phyloP scores from a whole-genome alignment of 1,140 invertebrate species.

The Zaprionus africanus region DNA sequence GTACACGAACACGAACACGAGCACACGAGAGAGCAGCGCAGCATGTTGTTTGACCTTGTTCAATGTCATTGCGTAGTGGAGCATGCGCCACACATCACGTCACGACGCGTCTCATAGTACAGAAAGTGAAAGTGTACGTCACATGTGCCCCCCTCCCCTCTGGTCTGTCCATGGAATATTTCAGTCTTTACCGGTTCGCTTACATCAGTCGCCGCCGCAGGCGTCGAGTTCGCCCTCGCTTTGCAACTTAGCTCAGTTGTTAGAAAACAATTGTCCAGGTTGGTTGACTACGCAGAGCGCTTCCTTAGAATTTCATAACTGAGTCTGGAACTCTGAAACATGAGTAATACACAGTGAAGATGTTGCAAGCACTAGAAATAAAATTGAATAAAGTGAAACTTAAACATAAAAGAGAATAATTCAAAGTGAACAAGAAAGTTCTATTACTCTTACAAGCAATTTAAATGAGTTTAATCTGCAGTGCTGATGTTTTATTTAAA shows the following conservation, averaged over 20 bases:
- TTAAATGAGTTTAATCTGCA: no score
- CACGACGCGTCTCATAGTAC: conserved; percentile 3
- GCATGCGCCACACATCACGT: conserved; percentile 56
- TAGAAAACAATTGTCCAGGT: conserved; percentile 64
- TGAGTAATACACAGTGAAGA: background rate
- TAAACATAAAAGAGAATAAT: no score
- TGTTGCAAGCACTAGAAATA: background rate
- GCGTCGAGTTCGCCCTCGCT: background rate
- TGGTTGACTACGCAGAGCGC: conserved; percentile 21
- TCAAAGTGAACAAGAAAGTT: no score
- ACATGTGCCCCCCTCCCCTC: conserved; percentile 14
- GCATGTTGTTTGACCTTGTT: conserved; percentile 78
- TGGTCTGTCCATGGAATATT: conserved; percentile 24
- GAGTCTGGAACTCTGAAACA: background rate
- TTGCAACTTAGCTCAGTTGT: conserved; percentile 55
- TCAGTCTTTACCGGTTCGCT: conserved; percentile 45
- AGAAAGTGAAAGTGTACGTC: conserved; percentile 78
- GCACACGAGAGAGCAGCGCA: conserved; percentile 22
- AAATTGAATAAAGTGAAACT: background rate
- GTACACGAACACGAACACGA: background rate
- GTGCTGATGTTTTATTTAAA: no score
- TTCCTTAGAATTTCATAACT: background rate
- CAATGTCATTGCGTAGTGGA: conserved; percentile 63
- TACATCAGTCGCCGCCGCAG: conserved; percentile 57
- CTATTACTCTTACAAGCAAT: no score